Percentiles rank a stretch among this genome's conserved stretches.
Evolutionary conservation across 2,797 vertebrate species (phyloP).

Genomic region (Tiaroga cobitis): DNA sequence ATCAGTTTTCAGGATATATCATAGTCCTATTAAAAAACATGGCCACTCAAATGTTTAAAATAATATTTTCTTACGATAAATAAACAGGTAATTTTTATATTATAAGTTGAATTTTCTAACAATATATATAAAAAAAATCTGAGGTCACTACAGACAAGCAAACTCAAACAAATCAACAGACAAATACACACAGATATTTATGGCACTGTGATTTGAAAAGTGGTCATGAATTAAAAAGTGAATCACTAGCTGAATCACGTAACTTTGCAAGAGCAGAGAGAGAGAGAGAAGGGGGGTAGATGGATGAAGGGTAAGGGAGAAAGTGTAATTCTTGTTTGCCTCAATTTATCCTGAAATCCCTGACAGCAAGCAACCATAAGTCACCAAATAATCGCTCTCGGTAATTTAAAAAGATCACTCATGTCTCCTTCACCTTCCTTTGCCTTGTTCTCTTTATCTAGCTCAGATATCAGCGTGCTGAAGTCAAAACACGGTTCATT

Average conservation of each 20-base stretch:
- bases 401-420: conserved; percentile 73
- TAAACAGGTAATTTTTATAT: neutral
- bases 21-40: neutral
- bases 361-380: conserved; percentile 79
- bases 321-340: conserved; percentile 77
- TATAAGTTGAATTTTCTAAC: neutral
- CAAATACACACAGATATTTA: conserved; percentile 25
- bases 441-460: conserved; percentile 62
- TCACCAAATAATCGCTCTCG: conserved; percentile 79
- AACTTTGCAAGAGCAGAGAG: conserved; percentile 40
- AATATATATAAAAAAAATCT: conserved; percentile 6
- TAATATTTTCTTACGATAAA: neutral
- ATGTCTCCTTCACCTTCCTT: conserved; percentile 67
- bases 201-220: conserved; percentile 13
- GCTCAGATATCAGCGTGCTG: conserved; percentile 27
- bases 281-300: conserved; percentile 58
- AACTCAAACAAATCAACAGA: conserved; percentile 18
- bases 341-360: conserved; percentile 71
- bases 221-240: conserved; percentile 28
- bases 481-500: conserved; percentile 37
- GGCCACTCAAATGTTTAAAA: neutral
- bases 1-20: neutral
- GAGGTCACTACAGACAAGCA: conserved; percentile 21
- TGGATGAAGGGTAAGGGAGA: conserved; percentile 71
- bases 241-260: conserved; percentile 24